These are phyloP conservation scores for Saxidomus purpurata DNA, from an alignment of 1,140 invertebrate species.

Conservation along the genomic window DNA sequence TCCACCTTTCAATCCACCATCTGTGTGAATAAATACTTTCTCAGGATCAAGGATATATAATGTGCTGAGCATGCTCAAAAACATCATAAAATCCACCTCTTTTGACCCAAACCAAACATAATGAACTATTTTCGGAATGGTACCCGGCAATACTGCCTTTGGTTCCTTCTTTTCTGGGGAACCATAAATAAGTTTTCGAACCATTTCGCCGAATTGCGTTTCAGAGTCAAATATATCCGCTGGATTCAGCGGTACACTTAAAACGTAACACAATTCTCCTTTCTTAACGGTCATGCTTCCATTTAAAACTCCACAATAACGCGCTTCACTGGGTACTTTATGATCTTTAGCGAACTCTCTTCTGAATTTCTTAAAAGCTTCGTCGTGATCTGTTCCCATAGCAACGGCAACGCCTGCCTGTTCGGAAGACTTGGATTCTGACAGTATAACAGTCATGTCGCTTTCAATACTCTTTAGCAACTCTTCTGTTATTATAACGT, in stretches of 20 bases:
- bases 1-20: constrained; percentile 70
- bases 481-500: constrained; percentile 68
- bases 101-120: constrained; percentile 77
- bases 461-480: constrained; percentile 54
- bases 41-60: constrained; percentile 77
- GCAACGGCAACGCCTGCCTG: constrained; percentile 29
- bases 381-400: constrained; percentile 54
- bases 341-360: constrained; percentile 37
- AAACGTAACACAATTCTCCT: neutral
- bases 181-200: constrained; percentile 65
- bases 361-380: constrained; percentile 51
- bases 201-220: constrained; percentile 57
- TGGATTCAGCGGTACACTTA: constrained; percentile 47
- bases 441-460: constrained; percentile 57
- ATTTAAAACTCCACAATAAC: constrained; percentile 44
- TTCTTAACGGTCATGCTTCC: neutral
- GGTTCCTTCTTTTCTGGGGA: constrained; percentile 9
- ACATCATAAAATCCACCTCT: constrained; percentile 78
- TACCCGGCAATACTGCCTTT: constrained; percentile 56
- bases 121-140: constrained; percentile 80
- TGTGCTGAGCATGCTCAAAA: constrained; percentile 79
- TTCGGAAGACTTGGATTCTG: neutral
- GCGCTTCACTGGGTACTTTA: neutral
- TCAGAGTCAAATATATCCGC: constrained; percentile 66
- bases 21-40: constrained; percentile 78